These are phyloP conservation scores for Leptinotarsa tumamoca DNA, from an alignment of 2,888 invertebrate genomes.

Conservation along the genomic window DNA sequence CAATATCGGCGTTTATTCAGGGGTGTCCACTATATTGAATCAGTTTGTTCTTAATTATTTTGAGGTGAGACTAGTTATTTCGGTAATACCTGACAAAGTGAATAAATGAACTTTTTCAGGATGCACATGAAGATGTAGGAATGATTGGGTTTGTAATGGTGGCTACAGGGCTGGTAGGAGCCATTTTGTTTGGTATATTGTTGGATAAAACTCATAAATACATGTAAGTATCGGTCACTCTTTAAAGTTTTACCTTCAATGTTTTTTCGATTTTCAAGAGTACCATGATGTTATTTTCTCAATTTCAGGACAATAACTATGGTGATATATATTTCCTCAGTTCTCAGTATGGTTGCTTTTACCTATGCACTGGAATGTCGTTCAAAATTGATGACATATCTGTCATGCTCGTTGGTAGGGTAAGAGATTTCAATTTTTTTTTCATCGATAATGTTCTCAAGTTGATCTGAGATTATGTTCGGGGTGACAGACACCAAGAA, in stretches of 20 bases:
- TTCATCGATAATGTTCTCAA: not conserved
- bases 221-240: constrained; percentile 71
- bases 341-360: constrained; percentile 36
- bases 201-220: constrained; percentile 92
- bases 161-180: constrained; percentile 89
- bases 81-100: not conserved
- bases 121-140: constrained; percentile 81
- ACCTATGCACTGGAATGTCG: constrained; percentile 43
- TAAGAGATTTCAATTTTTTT: constrained; percentile 24
- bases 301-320: constrained; percentile 43
- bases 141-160: constrained; percentile 90
- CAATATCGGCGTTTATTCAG: constrained; percentile 95
- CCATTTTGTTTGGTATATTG: constrained; percentile 86
- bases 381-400: constrained; percentile 41
- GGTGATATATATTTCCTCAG: constrained; percentile 41
- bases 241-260: not conserved
- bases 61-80: constrained; percentile 69
- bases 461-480: too few species aligned
- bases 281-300: not conserved
- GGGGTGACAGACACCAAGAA: too few species aligned
- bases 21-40: constrained; percentile 91
- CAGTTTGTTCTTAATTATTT: constrained; percentile 85
- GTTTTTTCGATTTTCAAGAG: not conserved
- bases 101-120: constrained; percentile 58
- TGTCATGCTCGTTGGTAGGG: constrained; percentile 43